Evolutionary conservation across 2,888 invertebrate species (phyloP), one percentile per base, ranked within the genome.

Genomic region (Acronicta leporina): DNA sequence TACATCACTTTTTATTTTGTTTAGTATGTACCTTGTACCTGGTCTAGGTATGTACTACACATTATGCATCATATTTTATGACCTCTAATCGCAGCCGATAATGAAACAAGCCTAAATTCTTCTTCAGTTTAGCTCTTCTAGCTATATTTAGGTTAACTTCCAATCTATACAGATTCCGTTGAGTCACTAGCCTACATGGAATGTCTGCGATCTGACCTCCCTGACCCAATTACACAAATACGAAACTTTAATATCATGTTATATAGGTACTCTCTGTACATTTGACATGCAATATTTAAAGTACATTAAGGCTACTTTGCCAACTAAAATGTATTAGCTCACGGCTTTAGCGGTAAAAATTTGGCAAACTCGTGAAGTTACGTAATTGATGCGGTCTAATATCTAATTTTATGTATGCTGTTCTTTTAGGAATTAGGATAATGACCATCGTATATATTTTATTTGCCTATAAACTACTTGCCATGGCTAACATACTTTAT

Each of bases 241-340:
- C n/a, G 13, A 35, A 35, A 35, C 13, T 35, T 35, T 1, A 13
- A 35, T 30, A 30, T 9, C 30, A 30, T 30, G 13, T 13, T 33
- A 35, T 4, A 2, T 5, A 4, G 0, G n/a, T 38, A 38, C 38
- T 38, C n/a, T 4, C 7, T 5, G n/a, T 20, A 25, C 20, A 25
- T 44, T 44, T 44, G 25, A 0, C 0, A 14, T 4, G 13, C 20
- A 4, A 58, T 57, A 45, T 40, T 43, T 50, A 13, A 20, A 41
- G 16, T 13, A 30, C 38, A 45, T 64, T 16, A 44, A 50, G 54
- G 16, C 42, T 33, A 54, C 25, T 69, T 57, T 50, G 14, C 49
- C 10, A 63, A 69, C 54, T 54, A 44, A 53, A 59, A 50, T 56
- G 55, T 68, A 72, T 63, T 57, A 72, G 42, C 49, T 47, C 48